Evolutionary conservation across 2,797 vertebrate genomes (phyloP).

Genomic region (Microctenopoma steveboyesi): DNA sequence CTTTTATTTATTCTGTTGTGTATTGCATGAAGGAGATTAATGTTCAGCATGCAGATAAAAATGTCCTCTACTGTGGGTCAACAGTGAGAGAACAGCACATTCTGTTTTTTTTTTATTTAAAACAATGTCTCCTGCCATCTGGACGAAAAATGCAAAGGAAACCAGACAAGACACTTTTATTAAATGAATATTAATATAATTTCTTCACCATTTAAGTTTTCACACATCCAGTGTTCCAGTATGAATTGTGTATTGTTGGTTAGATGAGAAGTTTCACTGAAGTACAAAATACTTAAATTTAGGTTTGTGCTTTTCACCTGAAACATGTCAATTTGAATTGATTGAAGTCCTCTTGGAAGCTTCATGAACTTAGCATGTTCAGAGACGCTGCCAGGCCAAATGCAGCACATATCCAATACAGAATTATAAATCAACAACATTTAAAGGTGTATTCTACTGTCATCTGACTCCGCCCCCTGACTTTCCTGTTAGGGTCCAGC

Average conservation of each 20-base stretch:
- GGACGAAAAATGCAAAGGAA: too few relatives aligned
- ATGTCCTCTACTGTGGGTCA: conserved; percentile 33
- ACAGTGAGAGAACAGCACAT: conserved; percentile 64
- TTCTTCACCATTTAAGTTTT: too few relatives aligned
- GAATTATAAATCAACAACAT: not conserved
- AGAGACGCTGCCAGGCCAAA: conserved; percentile 27
- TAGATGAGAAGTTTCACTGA: not conserved
- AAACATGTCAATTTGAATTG: too few relatives aligned
- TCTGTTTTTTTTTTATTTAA: conserved; percentile 57
- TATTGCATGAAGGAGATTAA: conserved; percentile 13
- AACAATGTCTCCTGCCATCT: conserved; percentile 32
- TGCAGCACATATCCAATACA: conserved; percentile 38
- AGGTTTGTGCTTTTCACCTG: too few relatives aligned
- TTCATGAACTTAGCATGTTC: too few relatives aligned
- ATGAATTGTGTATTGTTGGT: not conserved
- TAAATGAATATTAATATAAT: too few relatives aligned
- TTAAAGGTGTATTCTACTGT: not conserved
- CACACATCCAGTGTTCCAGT: not conserved
- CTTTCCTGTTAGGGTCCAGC: conserved; percentile 63
- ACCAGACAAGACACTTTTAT: too few relatives aligned
- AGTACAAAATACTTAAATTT: not conserved
- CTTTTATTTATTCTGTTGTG: not conserved
- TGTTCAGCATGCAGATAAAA: conserved; percentile 32
- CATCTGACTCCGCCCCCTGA: conserved; percentile 21
- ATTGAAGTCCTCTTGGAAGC: too few relatives aligned